A percentile compares a stretch with the other conserved stretches of the same genome.
These are phyloP conservation scores for Philotrypesis tridentata DNA, from an alignment of 1,140 invertebrate species.

Conservation along the genomic window DNA sequence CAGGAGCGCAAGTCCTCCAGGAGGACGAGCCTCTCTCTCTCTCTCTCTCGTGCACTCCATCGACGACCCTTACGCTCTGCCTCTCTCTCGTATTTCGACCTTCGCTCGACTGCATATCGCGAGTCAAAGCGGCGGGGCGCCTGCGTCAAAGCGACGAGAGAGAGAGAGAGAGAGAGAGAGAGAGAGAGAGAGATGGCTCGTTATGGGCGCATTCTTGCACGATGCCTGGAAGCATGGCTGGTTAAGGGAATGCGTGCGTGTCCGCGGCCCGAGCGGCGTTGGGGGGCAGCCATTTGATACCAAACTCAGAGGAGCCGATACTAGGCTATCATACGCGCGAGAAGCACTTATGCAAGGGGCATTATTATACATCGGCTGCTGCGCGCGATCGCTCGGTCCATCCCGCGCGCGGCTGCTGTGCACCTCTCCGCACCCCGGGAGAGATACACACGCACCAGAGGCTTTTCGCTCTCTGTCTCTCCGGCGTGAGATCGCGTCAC, in stretches of 20 bases:
- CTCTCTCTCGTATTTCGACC: conserved; percentile 12
- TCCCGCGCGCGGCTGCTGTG: background rate
- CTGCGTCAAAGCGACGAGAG: conserved; percentile 5
- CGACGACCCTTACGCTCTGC: background rate
- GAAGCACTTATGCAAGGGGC: background rate
- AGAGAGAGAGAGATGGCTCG: background rate
- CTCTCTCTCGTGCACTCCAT: conserved; percentile 23
- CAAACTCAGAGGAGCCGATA: conserved; percentile 63
- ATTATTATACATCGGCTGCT: background rate
- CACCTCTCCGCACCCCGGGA: background rate
- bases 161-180: no score
- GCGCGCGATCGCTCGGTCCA: background rate
- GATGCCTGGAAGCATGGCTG: background rate
- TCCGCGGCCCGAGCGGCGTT: conserved; percentile 44
- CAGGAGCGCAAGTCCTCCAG: conserved; percentile 60
- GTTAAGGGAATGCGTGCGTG: background rate
- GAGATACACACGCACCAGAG: no score
- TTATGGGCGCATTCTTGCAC: conserved; percentile 34
- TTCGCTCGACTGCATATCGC: no score
- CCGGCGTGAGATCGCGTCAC: conserved; percentile 56
- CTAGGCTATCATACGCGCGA: conserved; percentile 60
- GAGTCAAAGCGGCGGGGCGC: background rate
- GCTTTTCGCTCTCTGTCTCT: conserved; percentile 19
- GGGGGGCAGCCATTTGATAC: conserved; percentile 70
- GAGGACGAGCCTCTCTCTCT: conserved; percentile 47